Base-by-base conservation (phyloP, 1,140 invertebrate genomes). In the Neelides sp. region DNA sequence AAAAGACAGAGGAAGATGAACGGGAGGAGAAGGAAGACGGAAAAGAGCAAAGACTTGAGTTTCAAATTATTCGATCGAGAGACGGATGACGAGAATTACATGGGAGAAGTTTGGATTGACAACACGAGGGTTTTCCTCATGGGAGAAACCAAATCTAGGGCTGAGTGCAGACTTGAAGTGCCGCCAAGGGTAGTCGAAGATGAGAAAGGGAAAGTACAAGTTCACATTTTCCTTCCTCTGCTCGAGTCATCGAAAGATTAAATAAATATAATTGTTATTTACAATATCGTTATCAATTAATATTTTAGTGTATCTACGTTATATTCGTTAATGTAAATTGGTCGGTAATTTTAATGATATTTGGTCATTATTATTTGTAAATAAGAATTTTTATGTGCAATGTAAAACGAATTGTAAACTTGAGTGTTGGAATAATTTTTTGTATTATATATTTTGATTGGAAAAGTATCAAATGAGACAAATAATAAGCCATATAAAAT, bases 211-310 rank as follows among this genome's bases (percentile, higher is more conserved):
- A 50, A 46, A 45, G 35, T 58, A 4, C 57, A 58, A 28, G 46
- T 58, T 26, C 57, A 58, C 44, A 58, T 58, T 52, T 58, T 58
- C 37, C 40, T 58, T 12, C 57, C 57, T 24, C 20, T 48, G 20
- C 48, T 41, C 27, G 35, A 49, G 22, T 44, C 32, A 52, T 35
- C 27, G 35, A n/a, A n/a, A n/a, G n/a, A n/a, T n/a, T n/a, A n/a
- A n/a, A n/a, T n/a, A n/a, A n/a, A n/a, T n/a, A n/a, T n/a, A n/a
- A n/a, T n/a, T n/a, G n/a, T n/a, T n/a, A n/a, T n/a, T n/a, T n/a
- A n/a, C n/a, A n/a, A n/a, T n/a, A n/a, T n/a, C n/a, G n/a, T n/a
- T n/a, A n/a, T n/a, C n/a, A n/a, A n/a, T n/a, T n/a, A n/a, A n/a
- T n/a, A n/a, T n/a, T n/a, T n/a, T n/a, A n/a, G n/a, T n/a, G n/a